Evolutionary conservation across 2,113 vertebrate species (phyloP).

Genomic region (Oxyruncus cristatus): DNA sequence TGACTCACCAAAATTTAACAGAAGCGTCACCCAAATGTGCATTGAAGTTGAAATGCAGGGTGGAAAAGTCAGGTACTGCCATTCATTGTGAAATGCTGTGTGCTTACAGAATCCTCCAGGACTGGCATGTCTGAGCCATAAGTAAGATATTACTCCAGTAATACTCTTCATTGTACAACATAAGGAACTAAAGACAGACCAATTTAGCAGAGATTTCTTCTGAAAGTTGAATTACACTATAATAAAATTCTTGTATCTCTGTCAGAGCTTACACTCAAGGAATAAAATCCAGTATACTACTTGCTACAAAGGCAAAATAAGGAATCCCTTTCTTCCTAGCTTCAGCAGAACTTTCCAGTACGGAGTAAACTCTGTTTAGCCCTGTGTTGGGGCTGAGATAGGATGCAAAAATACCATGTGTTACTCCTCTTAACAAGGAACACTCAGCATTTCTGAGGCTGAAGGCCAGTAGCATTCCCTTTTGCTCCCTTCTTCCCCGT

Average conservation of each 20-base stretch:
- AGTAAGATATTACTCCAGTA: neutral
- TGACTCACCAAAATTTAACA: neutral
- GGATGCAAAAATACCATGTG: neutral
- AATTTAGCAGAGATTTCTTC: neutral
- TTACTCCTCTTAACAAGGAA: neutral
- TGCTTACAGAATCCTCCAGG: neutral
- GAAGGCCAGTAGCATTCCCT: neutral
- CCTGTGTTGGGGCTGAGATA: neutral
- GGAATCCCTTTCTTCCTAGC: neutral
- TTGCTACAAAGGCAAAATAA: neutral
- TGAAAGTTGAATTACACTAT: neutral
- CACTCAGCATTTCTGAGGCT: neutral
- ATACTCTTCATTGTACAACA: neutral
- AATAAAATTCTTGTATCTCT: neutral
- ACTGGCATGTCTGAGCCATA: neutral
- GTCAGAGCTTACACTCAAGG: neutral
- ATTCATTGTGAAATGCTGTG: neutral
- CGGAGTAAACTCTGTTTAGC: neutral
- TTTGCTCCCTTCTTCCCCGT: neutral
- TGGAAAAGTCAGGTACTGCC: neutral
- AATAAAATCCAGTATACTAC: neutral
- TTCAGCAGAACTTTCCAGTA: neutral
- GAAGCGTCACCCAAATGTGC: neutral
- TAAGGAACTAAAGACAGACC: neutral
- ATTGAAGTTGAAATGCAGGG: neutral